A percentile compares a stretch with the other conserved stretches of the same genome.
These are phyloP conservation scores for Argyrosomus japonicus DNA, from an alignment of 2,113 vertebrate genomes.

Conservation along the genomic window DNA sequence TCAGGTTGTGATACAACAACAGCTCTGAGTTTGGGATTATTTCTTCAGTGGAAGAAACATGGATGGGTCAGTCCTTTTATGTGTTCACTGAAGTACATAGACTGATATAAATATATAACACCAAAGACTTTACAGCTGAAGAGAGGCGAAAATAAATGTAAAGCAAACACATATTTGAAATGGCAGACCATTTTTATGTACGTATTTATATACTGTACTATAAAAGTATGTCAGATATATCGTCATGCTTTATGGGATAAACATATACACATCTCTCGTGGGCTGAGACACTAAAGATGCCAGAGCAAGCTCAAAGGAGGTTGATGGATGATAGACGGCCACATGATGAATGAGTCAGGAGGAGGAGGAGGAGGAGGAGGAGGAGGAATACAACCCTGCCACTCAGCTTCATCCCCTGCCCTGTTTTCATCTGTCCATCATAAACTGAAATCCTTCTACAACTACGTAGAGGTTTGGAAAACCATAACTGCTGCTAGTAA, in stretches of 20 bases:
- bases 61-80: too few relatives aligned
- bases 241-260: neutral
- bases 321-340: constrained; percentile 10
- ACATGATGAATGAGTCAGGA: neutral
- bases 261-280: neutral
- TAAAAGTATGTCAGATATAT: constrained; percentile 2
- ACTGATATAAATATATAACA: too few relatives aligned
- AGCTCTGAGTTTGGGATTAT: too few relatives aligned
- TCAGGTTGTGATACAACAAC: too few relatives aligned
- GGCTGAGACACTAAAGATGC: neutral
- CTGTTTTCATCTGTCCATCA: constrained; percentile 6
- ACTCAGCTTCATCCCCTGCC: neutral
- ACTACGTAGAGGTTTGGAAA: neutral
- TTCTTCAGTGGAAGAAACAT: too few relatives aligned
- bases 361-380: neutral
- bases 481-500: constrained; percentile 2
- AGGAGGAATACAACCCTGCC: neutral
- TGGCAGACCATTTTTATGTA: too few relatives aligned
- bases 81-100: too few relatives aligned
- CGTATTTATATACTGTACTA: neutral
- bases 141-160: too few relatives aligned
- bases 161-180: too few relatives aligned
- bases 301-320: neutral
- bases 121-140: too few relatives aligned
- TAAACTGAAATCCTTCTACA: neutral